Conservation (phyloP, 2,113 vertebrate species). For the Malurus cyaneus region DNA sequence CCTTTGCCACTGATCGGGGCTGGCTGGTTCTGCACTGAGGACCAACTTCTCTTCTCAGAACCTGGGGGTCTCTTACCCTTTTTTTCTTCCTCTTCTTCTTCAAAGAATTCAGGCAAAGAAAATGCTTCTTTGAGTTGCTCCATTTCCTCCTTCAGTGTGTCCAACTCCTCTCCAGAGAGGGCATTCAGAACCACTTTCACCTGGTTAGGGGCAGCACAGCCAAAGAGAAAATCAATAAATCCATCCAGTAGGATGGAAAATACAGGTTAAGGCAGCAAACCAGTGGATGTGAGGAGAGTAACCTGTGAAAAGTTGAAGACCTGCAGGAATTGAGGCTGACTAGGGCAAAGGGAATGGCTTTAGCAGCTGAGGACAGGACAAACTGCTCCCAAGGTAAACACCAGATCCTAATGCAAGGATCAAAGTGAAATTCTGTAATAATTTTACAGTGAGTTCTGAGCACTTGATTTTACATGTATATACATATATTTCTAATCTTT, state of each 20-base stretch:
- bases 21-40: neutral
- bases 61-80: slow-evolving; percentile 71
- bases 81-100: slow-evolving; percentile 89
- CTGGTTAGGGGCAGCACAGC: slow-evolving; percentile 64
- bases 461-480: slow-evolving; percentile 11
- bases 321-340: neutral
- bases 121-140: slow-evolving; percentile 85
- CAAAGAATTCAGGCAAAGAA: slow-evolving; percentile 90
- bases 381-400: neutral
- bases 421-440: neutral
- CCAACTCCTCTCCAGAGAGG: slow-evolving; percentile 83
- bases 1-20: neutral
- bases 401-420: neutral
- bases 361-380: neutral
- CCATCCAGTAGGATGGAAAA: neutral
- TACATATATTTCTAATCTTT: neutral
- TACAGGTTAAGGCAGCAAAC: neutral
- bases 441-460: neutral
- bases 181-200: slow-evolving; percentile 86
- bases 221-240: slow-evolving; percentile 21
- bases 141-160: slow-evolving; percentile 78
- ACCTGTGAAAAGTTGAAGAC: neutral
- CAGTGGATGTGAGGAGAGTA: neutral
- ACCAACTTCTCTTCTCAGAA: neutral
- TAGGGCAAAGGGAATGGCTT: neutral